Conservation (phyloP, 2,113 vertebrate genomes). For the Thymallus thymallus region DNA sequence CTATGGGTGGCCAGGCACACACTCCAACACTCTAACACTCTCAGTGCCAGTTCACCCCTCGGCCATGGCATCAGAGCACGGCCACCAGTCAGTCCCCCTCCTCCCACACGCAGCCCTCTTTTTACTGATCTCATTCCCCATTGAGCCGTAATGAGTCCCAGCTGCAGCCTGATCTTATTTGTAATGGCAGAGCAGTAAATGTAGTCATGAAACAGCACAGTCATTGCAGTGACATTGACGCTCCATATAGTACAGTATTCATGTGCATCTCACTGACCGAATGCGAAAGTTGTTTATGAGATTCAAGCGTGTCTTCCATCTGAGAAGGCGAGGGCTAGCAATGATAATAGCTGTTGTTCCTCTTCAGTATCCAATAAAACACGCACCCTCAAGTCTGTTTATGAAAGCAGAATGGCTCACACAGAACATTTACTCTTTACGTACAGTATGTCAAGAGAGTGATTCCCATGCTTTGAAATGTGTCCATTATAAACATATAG, state of each 20-base stretch:
- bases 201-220: constrained; percentile 52
- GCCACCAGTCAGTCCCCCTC: constrained; percentile 51
- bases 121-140: constrained; percentile 57
- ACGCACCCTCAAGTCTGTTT: neutral
- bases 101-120: constrained; percentile 34
- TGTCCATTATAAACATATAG: constrained; percentile 29
- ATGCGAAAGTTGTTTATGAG: neutral
- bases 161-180: constrained; percentile 66
- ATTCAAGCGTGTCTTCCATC: neutral
- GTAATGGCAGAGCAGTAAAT: constrained; percentile 60
- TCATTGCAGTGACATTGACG: constrained; percentile 39
- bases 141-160: constrained; percentile 59
- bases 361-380: neutral
- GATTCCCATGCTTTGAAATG: neutral
- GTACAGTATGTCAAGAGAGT: neutral
- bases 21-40: constrained; percentile 14
- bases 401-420: neutral
- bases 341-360: neutral
- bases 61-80: constrained; percentile 45
- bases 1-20: constrained; percentile 9
- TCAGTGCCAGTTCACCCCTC: constrained; percentile 37
- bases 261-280: constrained; percentile 20
- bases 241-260: constrained; percentile 32
- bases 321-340: neutral
- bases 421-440: neutral